phyloP scores from a whole-genome alignment of 2,797 vertebrate species.

The Helarctos malayanus region DNA sequence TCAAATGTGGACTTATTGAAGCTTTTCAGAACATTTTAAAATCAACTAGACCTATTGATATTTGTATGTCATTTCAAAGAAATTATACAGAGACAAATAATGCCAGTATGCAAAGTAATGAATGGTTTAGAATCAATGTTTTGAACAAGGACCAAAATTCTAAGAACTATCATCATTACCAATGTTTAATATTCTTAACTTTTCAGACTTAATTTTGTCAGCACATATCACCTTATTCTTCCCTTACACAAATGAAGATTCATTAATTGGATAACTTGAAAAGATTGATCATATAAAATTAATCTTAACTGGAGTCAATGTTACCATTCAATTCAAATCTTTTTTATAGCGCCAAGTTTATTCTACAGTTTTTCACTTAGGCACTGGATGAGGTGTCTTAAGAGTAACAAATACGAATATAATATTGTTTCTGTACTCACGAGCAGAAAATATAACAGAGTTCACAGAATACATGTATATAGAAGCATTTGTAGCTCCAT shows the following conservation, averaged over 20 bases:
- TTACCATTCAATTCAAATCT: neutral
- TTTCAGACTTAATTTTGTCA: constrained; percentile 9
- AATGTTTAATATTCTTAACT: constrained; percentile 11
- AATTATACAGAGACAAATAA: neutral
- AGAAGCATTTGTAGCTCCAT: neutral
- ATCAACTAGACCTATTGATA: neutral
- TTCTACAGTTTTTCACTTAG: neutral
- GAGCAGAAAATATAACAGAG: neutral
- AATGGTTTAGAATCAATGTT: neutral
- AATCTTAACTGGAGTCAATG: neutral
- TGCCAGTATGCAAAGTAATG: neutral
- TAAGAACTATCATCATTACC: neutral
- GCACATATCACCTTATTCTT: neutral
- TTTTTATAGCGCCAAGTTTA: neutral
- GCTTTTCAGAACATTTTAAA: neutral
- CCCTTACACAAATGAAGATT: neutral
- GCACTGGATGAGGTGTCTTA: neutral
- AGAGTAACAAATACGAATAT: neutral
- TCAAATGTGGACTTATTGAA: neutral
- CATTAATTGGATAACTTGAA: neutral
- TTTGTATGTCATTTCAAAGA: neutral
- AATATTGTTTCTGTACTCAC: neutral
- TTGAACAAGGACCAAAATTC: neutral
- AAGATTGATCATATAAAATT: neutral
- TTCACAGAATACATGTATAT: neutral